phyloP scores from a whole-genome alignment of 2,797 vertebrate species.

The Vireo griseus region DNA sequence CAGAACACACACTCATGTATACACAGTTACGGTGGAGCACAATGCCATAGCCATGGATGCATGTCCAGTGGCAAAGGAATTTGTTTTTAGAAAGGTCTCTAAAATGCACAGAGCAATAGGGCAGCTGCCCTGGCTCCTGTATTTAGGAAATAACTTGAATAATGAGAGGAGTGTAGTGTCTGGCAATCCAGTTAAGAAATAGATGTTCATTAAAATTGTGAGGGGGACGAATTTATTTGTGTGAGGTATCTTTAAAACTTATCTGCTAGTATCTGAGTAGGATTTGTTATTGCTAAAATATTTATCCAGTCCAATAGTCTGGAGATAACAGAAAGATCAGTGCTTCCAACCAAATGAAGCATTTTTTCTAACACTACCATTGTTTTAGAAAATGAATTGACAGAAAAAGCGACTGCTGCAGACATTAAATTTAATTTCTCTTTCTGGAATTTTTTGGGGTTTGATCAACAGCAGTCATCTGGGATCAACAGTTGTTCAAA shows the following conservation, averaged over 20 bases:
- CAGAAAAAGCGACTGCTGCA: not conserved
- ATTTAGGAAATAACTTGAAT: not conserved
- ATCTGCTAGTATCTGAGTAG: not conserved
- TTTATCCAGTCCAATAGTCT: not conserved
- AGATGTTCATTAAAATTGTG: not conserved
- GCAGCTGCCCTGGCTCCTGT: not conserved
- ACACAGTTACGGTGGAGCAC: fast-evolving
- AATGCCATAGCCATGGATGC: not conserved
- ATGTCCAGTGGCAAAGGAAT: not conserved
- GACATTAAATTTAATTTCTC: not conserved
- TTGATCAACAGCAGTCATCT: not conserved
- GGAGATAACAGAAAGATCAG: not conserved
- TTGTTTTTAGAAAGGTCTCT: not conserved
- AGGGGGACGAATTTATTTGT: not conserved
- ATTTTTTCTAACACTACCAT: not conserved
- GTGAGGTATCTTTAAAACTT: fast-evolving
- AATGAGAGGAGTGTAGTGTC: not conserved
- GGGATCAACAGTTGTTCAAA: not conserved
- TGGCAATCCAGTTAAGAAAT: not conserved
- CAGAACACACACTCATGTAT: fast-evolving
- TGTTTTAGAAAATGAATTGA: not conserved
- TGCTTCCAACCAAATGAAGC: not conserved
- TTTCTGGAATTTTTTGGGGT: not conserved
- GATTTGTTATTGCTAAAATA: not conserved
- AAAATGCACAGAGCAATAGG: not conserved